phyloP scores from a whole-genome alignment of 1,140 invertebrate genomes.

The Theocolax elegans region DNA sequence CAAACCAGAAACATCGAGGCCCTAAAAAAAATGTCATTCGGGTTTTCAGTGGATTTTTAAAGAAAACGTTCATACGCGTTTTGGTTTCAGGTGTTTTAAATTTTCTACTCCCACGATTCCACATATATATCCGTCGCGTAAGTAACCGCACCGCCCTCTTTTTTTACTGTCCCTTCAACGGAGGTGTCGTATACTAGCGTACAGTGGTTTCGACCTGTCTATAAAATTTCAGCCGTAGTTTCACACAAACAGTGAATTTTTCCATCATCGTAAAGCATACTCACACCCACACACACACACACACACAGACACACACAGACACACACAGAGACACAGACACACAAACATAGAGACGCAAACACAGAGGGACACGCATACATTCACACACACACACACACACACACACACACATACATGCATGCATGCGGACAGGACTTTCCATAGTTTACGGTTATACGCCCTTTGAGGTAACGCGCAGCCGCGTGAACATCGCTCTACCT shows the following conservation, averaged over 20 bases:
- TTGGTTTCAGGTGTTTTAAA: too few species aligned
- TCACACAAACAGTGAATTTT: slow-evolving; percentile 25
- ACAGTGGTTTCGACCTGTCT: slow-evolving; percentile 2
- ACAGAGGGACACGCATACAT: too few species aligned
- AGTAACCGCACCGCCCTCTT: too few species aligned
- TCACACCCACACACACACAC: neutral
- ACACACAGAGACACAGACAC: neutral
- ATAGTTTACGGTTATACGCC: slow-evolving; percentile 18
- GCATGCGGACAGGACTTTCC: slow-evolving; percentile 10
- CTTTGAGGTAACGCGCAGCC: slow-evolving; percentile 16
- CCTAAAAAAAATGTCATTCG: too few species aligned
- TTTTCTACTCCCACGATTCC: too few species aligned
- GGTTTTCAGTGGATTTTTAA: too few species aligned
- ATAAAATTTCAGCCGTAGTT: slow-evolving; percentile 24
- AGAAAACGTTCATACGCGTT: too few species aligned
- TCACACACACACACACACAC: neutral
- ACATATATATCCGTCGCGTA: too few species aligned
- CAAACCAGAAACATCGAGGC: too few species aligned
- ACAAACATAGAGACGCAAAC: neutral
- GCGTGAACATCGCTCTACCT: neutral
- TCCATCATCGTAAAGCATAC: slow-evolving; percentile 31
- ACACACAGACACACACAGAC: neutral
- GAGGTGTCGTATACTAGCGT: too few species aligned
- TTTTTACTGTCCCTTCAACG: too few species aligned
- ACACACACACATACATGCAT: neutral